Percentiles rank a stretch among this genome's conserved stretches.
Conservation (phyloP, 2,113 vertebrate species). For the Thinocorus orbignyianus region DNA sequence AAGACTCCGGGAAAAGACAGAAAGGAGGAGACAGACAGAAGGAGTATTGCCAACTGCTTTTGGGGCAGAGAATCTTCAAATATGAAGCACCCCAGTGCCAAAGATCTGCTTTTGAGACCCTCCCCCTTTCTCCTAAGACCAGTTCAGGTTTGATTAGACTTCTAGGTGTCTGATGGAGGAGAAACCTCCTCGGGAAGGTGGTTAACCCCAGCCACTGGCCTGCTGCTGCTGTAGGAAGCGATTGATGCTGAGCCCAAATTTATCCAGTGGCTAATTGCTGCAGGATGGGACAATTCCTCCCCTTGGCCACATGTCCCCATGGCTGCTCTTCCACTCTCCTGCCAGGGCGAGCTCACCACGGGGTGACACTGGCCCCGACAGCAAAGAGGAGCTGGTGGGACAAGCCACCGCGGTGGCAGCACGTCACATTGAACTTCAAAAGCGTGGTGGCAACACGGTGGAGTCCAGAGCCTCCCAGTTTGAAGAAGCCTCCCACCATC, state of each 20-base stretch:
- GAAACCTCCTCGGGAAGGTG: neutral
- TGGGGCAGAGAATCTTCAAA: neutral
- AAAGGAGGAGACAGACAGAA: neutral
- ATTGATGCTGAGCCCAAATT: neutral
- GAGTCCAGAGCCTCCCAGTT: neutral
- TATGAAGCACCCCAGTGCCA: neutral
- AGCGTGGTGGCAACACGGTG: fast-evolving
- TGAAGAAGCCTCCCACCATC: neutral
- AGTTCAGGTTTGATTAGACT: neutral
- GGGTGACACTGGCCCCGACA: neutral
- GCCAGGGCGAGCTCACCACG: fast-evolving
- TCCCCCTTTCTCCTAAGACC: fast-evolving
- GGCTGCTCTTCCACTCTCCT: neutral
- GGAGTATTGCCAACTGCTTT: neutral
- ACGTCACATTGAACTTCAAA: neutral
- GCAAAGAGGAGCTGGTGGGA: neutral
- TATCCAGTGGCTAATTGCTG: fast-evolving
- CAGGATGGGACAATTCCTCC: neutral
- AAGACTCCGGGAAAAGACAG: neutral
- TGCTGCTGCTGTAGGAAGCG: neutral
- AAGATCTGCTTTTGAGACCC: neutral
- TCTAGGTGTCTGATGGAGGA: neutral
- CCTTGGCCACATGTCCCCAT: fast-evolving
- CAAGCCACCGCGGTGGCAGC: fast-evolving
- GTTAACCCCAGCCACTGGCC: neutral